A percentile compares a stretch with the other conserved stretches of the same genome.
These are phyloP conservation scores for Lithobates sylvaticus DNA, from an alignment of 2,797 vertebrate genomes.

Conservation along the genomic window DNA sequence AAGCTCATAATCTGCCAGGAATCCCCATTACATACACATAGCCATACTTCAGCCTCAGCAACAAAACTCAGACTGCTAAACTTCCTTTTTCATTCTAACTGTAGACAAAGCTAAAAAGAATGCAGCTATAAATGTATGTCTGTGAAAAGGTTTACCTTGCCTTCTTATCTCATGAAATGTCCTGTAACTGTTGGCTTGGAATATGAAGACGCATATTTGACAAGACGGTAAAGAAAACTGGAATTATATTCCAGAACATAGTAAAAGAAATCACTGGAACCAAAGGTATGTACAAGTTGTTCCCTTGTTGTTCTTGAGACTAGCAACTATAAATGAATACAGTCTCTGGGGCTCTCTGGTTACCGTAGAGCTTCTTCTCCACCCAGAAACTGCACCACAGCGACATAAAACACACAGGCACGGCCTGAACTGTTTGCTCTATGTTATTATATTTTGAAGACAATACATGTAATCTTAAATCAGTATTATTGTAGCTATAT, in stretches of 20 bases:
- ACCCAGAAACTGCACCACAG: conserved; percentile 23
- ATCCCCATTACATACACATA: background rate
- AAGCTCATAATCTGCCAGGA: background rate
- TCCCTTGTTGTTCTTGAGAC: conserved; percentile 15
- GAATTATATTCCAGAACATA: conserved; percentile 1
- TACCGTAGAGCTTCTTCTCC: conserved; percentile 49
- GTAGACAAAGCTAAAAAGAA: background rate
- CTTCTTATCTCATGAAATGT: background rate
- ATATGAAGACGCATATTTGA: background rate
- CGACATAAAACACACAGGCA: conserved; percentile 3
- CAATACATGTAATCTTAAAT: background rate
- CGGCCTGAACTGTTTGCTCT: background rate
- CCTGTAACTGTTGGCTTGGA: background rate
- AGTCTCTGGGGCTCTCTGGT: conserved; percentile 48
- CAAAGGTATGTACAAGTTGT: conserved; percentile 26
- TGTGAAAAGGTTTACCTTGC: conserved; percentile 21
- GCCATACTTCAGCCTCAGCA: background rate
- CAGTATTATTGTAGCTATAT: background rate
- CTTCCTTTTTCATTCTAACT: background rate
- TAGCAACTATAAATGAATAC: background rate
- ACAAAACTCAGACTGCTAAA: background rate
- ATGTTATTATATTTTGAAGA: background rate
- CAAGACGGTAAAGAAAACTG: background rate
- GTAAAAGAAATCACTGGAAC: background rate
- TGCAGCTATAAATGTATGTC: background rate